phyloP scores from a whole-genome alignment of 2,113 vertebrate species.

The Lasiurus borealis region DNA sequence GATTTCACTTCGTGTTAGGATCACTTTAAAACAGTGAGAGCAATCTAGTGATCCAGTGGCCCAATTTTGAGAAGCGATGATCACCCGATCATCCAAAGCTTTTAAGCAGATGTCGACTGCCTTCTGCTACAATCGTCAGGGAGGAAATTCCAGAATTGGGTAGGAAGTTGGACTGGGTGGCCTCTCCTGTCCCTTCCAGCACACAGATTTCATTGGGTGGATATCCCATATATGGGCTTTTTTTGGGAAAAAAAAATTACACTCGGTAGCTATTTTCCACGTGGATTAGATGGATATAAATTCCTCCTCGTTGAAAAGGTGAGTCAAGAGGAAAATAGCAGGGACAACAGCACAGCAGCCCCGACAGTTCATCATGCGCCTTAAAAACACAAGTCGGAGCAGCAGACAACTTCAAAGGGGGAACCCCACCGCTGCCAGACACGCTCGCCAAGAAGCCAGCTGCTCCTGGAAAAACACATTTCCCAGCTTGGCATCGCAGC shows the following conservation, averaged over 20 bases:
- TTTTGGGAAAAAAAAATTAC: no score
- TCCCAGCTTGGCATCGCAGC: conserved; percentile 64
- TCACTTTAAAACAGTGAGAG: background rate
- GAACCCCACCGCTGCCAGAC: background rate
- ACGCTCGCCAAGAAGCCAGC: conserved; percentile 60
- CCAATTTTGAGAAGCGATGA: background rate
- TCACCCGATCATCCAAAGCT: background rate
- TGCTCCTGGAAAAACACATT: conserved; percentile 74
- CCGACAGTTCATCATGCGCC: conserved; percentile 25
- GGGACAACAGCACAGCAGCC: background rate
- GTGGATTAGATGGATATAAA: conserved; percentile 61
- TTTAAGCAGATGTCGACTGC: conserved; percentile 25
- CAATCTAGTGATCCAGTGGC: background rate
- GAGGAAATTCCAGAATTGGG: background rate
- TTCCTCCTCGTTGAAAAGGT: conserved; percentile 53
- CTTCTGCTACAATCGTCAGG: background rate
- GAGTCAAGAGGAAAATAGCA: conserved; percentile 45
- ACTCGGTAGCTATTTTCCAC: conserved; percentile 38
- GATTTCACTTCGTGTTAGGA: background rate
- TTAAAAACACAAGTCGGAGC: conserved; percentile 35
- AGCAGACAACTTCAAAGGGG: conserved; percentile 17
- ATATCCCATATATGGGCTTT: conserved; percentile 29
- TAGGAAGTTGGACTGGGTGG: conserved; percentile 13
- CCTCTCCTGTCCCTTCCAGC: background rate
- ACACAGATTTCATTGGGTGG: conserved; percentile 29